Conservation (phyloP, 2,888 invertebrate species). For the Eurois occulta region DNA sequence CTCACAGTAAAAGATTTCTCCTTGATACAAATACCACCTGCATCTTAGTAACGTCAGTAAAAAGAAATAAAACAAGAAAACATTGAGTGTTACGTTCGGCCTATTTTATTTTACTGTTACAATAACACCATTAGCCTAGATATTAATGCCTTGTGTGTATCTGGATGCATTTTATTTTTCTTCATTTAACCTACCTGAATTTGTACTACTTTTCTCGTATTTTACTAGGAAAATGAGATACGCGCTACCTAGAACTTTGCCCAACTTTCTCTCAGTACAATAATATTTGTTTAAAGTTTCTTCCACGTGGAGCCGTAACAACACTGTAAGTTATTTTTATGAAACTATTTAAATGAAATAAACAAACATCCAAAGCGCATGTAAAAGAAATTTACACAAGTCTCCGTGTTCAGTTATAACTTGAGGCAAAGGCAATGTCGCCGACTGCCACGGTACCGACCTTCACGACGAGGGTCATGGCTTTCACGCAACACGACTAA, state of each 20-base stretch:
- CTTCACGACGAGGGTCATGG: slow-evolving; percentile 80
- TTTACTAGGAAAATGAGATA: neutral
- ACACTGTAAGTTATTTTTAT: slow-evolving; percentile 18
- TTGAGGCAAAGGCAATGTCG: slow-evolving; percentile 73
- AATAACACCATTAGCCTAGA: slow-evolving; percentile 52
- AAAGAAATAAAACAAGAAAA: slow-evolving; percentile 42
- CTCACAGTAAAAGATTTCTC: slow-evolving; percentile 17
- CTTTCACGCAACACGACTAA: slow-evolving; percentile 79
- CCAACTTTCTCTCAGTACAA: neutral
- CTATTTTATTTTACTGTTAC: slow-evolving; percentile 54
- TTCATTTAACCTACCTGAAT: neutral
- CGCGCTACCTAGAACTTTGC: neutral
- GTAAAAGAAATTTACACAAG: slow-evolving; percentile 46
- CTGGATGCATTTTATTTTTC: slow-evolving; percentile 10
- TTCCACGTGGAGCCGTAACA: slow-evolving; percentile 1
- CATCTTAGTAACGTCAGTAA: slow-evolving; percentile 22
- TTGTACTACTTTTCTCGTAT: neutral
- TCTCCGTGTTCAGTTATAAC: slow-evolving; percentile 52
- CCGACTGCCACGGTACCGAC: slow-evolving; percentile 82
- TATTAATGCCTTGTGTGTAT: slow-evolving; percentile 2
- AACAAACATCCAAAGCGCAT: slow-evolving; percentile 49
- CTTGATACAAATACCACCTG: slow-evolving; percentile 31
- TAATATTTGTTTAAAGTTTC: slow-evolving; percentile 16
- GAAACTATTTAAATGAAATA: slow-evolving; percentile 30
- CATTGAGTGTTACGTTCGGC: slow-evolving; percentile 45